A percentile compares a stretch with the other conserved stretches of the same genome.
Evolutionary conservation across 1,140 invertebrate genomes (phyloP).

Genomic region (Drosophila orena): DNA sequence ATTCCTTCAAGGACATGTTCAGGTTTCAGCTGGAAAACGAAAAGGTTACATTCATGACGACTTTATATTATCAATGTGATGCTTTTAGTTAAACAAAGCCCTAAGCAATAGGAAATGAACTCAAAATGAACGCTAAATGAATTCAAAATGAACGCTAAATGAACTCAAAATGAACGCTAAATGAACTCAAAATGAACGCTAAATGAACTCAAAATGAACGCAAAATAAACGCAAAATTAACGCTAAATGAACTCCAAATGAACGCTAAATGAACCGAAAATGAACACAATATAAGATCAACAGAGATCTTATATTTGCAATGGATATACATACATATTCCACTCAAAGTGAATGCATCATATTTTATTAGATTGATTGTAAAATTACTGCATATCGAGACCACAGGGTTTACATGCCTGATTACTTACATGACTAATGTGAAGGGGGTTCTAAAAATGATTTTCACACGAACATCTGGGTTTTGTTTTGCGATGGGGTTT

Average conservation of each 20-base stretch:
- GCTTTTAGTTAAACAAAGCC: too few species aligned
- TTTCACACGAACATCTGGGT: neutral
- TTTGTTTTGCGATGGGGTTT: slow-evolving; percentile 14
- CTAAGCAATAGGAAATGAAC: neutral
- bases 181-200: neutral
- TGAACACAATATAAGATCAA: neutral
- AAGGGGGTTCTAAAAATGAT: neutral
- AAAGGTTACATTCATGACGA: too few species aligned
- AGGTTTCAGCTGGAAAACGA: neutral
- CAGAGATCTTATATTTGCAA: neutral
- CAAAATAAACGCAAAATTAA: neutral
- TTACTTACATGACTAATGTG: neutral
- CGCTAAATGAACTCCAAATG: neutral
- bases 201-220: neutral
- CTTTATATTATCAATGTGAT: too few species aligned
- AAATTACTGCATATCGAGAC: neutral
- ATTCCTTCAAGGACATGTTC: neutral
- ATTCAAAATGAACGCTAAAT: too few species aligned
- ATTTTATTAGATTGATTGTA: neutral
- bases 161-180: neutral
- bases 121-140: neutral
- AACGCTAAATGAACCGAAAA: neutral
- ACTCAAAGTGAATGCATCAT: neutral
- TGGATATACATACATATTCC: neutral
- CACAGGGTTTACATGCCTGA: neutral